These are phyloP conservation scores for Drosophila yooni DNA, from an alignment of 2,888 invertebrate species.

Conservation along the genomic window DNA sequence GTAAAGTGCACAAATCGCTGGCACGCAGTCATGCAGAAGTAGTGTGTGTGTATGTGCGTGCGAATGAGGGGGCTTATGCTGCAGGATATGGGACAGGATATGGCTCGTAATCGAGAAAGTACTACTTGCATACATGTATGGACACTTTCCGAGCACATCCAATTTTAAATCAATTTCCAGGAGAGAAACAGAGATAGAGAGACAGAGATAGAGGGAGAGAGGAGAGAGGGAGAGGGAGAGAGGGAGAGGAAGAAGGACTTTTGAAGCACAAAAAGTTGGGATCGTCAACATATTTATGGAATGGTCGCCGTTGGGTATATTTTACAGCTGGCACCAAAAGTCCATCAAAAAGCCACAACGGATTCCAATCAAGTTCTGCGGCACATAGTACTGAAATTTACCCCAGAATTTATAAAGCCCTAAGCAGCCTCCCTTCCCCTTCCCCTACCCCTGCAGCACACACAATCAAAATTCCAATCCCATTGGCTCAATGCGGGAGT, in stretches of 20 bases:
- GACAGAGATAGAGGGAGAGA: neutral
- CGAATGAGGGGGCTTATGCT: conserved; percentile 14
- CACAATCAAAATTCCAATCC: conserved; percentile 1
- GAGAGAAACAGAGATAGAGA: neutral
- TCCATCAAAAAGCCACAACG: conserved; percentile 52
- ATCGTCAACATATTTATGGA: conserved; percentile 46
- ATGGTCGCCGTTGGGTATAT: conserved; percentile 22
- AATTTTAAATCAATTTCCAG: conserved; percentile 39
- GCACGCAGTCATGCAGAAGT: conserved; percentile 39
- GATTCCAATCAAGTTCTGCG: conserved; percentile 71
- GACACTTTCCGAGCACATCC: conserved; percentile 12
- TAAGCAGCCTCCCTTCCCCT: neutral
- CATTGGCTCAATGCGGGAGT: conserved; percentile 16
- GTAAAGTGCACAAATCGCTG: conserved; percentile 29
- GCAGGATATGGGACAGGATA: conserved; percentile 40
- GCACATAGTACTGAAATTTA: too few species aligned
- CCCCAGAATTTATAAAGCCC: neutral
- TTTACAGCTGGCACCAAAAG: conserved; percentile 32
- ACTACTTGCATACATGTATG: conserved; percentile 7
- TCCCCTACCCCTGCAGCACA: neutral
- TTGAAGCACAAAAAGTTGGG: conserved; percentile 37
- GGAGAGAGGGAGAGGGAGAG: neutral
- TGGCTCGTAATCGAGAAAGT: conserved; percentile 34
- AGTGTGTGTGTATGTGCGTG: conserved; percentile 10
- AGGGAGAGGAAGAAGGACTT: conserved; percentile 8